Percentiles rank a stretch among this genome's conserved stretches.
Conservation (phyloP, 2,888 invertebrate species). For the Ornithoptera alexandrae region DNA sequence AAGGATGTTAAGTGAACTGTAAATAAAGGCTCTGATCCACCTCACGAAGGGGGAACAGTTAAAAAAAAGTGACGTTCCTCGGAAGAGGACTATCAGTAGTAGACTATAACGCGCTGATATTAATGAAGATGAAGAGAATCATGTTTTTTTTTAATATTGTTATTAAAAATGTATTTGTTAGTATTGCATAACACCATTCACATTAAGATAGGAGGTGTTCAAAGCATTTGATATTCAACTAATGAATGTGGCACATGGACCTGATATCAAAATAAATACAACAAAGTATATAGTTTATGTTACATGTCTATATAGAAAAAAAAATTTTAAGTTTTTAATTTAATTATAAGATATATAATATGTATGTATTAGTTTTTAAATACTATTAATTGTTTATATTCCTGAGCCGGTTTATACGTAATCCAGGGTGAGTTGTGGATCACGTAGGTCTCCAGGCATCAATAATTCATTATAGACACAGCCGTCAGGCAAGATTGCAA, state of each 20-base stretch:
- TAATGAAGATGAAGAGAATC: not conserved
- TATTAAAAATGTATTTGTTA: not conserved
- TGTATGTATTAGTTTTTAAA: not conserved
- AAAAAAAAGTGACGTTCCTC: no score
- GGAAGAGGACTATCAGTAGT: no score
- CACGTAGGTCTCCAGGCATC: slow-evolving; percentile 65
- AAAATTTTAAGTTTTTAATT: not conserved
- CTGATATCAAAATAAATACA: slow-evolving; percentile 47
- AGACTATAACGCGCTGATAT: no score
- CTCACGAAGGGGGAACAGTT: no score
- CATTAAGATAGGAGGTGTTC: slow-evolving; percentile 39
- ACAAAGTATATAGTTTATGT: slow-evolving; percentile 8
- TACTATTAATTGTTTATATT: slow-evolving; percentile 22
- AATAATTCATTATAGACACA: slow-evolving; percentile 70
- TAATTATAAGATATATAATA: not conserved
- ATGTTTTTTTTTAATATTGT: not conserved
- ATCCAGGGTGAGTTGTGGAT: slow-evolving; percentile 52
- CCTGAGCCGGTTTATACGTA: slow-evolving; percentile 31
- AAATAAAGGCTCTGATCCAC: no score
- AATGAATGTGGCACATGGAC: slow-evolving; percentile 56
- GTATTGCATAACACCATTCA: slow-evolving; percentile 40
- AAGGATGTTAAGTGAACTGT: no score
- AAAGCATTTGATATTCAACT: slow-evolving; percentile 56
- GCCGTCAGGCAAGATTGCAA: slow-evolving; percentile 63
- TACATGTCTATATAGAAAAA: not conserved